Base-by-base conservation (phyloP, 2,888 invertebrate species). In the Pristionchus maxplancki region DNA sequence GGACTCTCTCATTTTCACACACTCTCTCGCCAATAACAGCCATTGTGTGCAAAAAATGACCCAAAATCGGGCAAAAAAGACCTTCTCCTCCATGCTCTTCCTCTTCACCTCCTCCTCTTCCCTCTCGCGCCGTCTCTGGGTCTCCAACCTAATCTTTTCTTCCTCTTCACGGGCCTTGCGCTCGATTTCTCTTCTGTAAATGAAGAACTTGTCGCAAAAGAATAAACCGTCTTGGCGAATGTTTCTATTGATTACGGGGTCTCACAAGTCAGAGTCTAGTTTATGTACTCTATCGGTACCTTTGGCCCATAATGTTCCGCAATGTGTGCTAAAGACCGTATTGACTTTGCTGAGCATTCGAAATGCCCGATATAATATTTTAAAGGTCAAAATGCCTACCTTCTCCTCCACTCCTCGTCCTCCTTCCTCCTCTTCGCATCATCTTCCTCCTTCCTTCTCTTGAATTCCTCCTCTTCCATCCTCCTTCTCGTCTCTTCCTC, bases 121-220 rank as follows among this genome's bases (percentile, higher is more conserved):
- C 78, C n/a, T 78, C 78, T 78, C 78, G 4, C 78, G 78, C 2
- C 44, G 40, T 4, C 44, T 24, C 28, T 78, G 40, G 4, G 1
- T 78, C 2, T 78, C 78, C 78, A 44, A 24, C 37, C 53, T 58
- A 17, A 82, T 31, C 44, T 34, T 53, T 53, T 82, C 82, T 20
- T 58, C 71, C 40, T 74, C 71, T 40, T 78, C 78, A 9, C 78
- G 78, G 4, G 78, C 78, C 78, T 78, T 78, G n/a, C 78, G 78
- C 78, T 78, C 78, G 28, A 78, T 48, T 28, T 78, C 78, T 40
- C 78, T 40, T 13, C 78, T 78, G 15, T n/a, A n/a, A 8, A 67
- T 15, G 6, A 15, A 62, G 6, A 15, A n/a, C n/a, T n/a, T n/a
- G n/a, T n/a, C n/a, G n/a, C n/a, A n/a, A n/a, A n/a, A n/a, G n/a